A percentile compares a stretch with the other conserved stretches of the same genome.
Conservation (phyloP, 2,113 vertebrate species). For the Antigone vipio region DNA sequence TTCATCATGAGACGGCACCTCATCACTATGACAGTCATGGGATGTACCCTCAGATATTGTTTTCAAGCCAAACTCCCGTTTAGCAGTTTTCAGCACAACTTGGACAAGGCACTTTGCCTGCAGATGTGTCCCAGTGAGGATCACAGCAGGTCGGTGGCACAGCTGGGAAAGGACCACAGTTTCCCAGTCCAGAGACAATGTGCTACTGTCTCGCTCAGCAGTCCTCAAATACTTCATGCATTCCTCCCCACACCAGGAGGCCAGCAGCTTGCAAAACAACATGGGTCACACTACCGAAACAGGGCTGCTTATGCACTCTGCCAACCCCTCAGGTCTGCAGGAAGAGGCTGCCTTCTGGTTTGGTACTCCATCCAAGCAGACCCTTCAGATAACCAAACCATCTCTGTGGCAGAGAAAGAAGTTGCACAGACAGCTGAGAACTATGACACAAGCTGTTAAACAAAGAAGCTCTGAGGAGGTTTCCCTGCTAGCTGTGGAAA, state of each 20-base stretch:
- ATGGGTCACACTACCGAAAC: accelerated
- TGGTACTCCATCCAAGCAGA: not conserved
- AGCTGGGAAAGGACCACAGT: not conserved
- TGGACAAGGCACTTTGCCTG: not conserved
- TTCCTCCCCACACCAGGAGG: not conserved
- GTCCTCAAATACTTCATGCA: not conserved
- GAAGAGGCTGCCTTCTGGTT: not conserved
- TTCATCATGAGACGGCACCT: not conserved
- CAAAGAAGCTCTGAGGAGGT: not conserved
- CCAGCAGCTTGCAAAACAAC: not conserved
- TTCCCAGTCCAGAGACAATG: not conserved
- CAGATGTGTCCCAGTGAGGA: not conserved
- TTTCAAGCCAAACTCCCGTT: not conserved
- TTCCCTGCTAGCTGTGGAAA: not conserved
- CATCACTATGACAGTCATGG: accelerated
- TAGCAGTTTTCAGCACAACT: not conserved
- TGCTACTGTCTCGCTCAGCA: not conserved
- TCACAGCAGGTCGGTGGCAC: not conserved
- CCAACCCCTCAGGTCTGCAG: not conserved
- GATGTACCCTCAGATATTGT: accelerated
- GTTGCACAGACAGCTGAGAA: not conserved
- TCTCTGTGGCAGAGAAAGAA: not conserved
- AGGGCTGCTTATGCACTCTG: not conserved
- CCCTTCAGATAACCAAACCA: not conserved
- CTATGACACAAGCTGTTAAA: not conserved